Conservation (phyloP, 2,113 vertebrate genomes). For the Rousettus leschenaultii region DNA sequence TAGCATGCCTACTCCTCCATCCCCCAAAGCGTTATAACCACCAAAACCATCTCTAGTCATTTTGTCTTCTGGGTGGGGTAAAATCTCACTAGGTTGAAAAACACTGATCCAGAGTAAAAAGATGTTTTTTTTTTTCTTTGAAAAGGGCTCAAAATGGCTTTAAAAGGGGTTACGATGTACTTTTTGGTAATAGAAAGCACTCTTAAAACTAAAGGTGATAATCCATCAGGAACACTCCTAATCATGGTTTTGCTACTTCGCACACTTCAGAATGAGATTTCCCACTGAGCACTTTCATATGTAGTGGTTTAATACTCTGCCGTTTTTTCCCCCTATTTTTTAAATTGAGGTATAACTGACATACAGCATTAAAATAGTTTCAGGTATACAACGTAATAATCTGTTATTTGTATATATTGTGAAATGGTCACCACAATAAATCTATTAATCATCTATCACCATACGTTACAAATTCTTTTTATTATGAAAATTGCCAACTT, state of each 20-base stretch:
- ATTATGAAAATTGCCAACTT: not conserved
- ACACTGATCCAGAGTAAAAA: not conserved
- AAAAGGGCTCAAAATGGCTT: not conserved
- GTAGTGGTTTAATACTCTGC: not conserved
- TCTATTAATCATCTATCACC: not conserved
- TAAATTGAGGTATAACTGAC: not conserved
- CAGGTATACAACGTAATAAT: not conserved
- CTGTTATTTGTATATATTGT: not conserved
- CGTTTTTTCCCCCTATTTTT: not conserved
- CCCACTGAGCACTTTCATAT: not conserved
- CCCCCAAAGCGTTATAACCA: not conserved
- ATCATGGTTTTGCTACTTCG: not conserved
- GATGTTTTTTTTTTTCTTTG: not conserved
- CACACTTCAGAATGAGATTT: not conserved
- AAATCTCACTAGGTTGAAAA: not conserved
- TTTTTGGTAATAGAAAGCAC: not conserved
- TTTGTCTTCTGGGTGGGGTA: not conserved
- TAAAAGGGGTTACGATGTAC: not conserved
- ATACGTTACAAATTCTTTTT: not conserved
- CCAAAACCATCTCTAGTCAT: not conserved
- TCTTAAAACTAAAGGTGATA: not conserved
- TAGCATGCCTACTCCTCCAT: not conserved
- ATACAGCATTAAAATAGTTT: not conserved
- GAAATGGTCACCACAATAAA: not conserved
- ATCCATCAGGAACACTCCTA: not conserved